A percentile compares a stretch with the other conserved stretches of the same genome.
phyloP scores from a whole-genome alignment of 1,140 invertebrate species.

The Matsumurasca onukii region DNA sequence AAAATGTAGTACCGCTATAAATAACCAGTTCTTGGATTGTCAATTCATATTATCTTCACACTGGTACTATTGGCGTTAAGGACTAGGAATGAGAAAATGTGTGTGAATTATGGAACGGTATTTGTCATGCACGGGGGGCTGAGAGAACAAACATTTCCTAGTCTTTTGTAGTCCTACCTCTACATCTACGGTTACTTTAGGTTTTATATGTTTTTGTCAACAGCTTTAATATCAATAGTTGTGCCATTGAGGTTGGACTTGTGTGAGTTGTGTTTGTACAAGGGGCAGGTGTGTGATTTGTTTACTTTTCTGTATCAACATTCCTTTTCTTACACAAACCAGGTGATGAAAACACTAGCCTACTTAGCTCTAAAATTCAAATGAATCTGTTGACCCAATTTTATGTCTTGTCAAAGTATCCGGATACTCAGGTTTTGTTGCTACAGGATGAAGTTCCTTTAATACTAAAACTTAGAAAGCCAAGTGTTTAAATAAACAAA shows the following conservation, averaged over 20 bases:
- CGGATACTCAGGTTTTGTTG: too few species aligned
- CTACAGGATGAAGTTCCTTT: too few species aligned
- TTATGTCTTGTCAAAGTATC: too few species aligned
- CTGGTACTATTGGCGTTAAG: background rate
- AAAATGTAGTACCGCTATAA: too few species aligned
- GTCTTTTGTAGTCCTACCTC: constrained; percentile 24
- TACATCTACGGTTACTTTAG: constrained; percentile 6
- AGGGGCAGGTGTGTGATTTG: background rate
- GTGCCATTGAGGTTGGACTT: constrained; percentile 1
- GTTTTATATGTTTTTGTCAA: background rate
- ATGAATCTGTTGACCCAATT: too few species aligned
- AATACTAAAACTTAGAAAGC: too few species aligned
- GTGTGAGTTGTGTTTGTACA: background rate
- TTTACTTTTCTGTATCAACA: background rate
- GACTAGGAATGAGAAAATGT: constrained; percentile 14
- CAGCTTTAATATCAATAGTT: constrained; percentile 1
- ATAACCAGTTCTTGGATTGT: too few species aligned
- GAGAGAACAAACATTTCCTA: constrained; percentile 15
- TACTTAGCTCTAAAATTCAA: too few species aligned
- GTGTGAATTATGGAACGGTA: background rate
- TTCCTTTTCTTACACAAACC: background rate
- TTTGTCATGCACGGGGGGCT: background rate
- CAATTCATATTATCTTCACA: too few species aligned
- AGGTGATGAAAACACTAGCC: too few species aligned
- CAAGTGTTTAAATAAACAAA: too few species aligned